These are phyloP conservation scores for Branchipolynoe longqiensis DNA, from an alignment of 2,888 invertebrate species.

Conservation along the genomic window DNA sequence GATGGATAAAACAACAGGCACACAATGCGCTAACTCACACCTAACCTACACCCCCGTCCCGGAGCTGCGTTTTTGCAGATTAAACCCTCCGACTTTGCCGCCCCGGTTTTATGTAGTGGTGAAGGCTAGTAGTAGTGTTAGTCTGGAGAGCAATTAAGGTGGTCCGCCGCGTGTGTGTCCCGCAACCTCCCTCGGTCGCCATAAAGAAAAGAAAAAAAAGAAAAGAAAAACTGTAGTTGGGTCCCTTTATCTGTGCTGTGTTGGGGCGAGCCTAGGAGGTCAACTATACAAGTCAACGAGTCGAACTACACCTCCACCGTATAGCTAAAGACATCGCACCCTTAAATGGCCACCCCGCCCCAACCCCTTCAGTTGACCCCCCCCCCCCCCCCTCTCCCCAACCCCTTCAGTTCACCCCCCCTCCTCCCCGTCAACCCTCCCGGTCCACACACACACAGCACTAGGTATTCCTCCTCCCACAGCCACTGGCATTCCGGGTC, in stretches of 20 bases:
- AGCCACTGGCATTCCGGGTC: neutral
- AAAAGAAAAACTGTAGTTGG: too few species aligned
- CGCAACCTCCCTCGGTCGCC: too few species aligned
- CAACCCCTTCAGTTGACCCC: neutral
- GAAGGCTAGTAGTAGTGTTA: neutral
- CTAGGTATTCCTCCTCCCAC: neutral
- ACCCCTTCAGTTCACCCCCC: neutral
- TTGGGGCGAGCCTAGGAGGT: neutral
- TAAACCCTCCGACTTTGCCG: neutral
- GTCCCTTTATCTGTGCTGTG: too few species aligned
- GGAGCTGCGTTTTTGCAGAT: too few species aligned
- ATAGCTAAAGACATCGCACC: conserved; percentile 23
- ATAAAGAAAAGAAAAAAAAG: too few species aligned
- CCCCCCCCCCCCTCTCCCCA: neutral
- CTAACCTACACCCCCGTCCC: too few species aligned
- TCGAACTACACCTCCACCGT: neutral
- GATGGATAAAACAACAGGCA: too few species aligned
- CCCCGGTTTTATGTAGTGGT: neutral
- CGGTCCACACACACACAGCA: neutral
- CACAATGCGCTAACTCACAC: too few species aligned
- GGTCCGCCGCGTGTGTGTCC: neutral
- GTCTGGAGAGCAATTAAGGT: conserved; percentile 36
- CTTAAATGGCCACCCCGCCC: conserved; percentile 4
- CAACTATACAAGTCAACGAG: conserved; percentile 40
- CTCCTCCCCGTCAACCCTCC: neutral